These are phyloP conservation scores for Naja naja DNA, from an alignment of 2,113 vertebrate species.

Conservation along the genomic window DNA sequence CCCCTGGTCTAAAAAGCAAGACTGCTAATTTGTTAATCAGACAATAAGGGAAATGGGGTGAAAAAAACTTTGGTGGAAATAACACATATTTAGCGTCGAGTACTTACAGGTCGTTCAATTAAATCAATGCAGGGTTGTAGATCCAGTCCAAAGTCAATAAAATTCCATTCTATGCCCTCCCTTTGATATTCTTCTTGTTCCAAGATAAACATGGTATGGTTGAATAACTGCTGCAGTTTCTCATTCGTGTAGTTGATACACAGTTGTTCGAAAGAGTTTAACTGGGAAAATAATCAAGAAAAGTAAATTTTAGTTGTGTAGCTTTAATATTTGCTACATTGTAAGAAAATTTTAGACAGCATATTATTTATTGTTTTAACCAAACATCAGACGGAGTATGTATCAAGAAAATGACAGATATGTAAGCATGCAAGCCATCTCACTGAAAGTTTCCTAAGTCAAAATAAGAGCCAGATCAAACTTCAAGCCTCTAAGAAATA, in stretches of 20 bases:
- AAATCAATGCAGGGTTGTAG: constrained; percentile 97
- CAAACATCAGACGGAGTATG: neutral
- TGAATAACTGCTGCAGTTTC: constrained; percentile 98
- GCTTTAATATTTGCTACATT: neutral
- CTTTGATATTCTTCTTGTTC: constrained; percentile 98
- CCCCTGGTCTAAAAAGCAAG: neutral
- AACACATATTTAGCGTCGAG: neutral
- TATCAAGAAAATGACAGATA: neutral
- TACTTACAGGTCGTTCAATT: constrained; percentile 90
- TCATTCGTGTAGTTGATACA: constrained; percentile 99
- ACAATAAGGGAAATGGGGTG: neutral
- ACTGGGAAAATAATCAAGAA: constrained; percentile 61
- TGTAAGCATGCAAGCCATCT: neutral
- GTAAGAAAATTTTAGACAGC: neutral
- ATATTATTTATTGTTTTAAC: neutral
- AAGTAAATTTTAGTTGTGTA: neutral
- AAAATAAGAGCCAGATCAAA: neutral
- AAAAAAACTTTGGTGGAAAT: neutral
- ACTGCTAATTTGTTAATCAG: neutral
- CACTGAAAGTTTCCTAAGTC: neutral
- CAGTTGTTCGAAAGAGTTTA: constrained; percentile 98
- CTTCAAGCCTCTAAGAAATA: neutral
- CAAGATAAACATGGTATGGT: constrained; percentile 99
- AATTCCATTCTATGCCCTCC: constrained; percentile 98
- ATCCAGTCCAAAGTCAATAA: constrained; percentile 97